Evolutionary conservation across 2,797 vertebrate genomes (phyloP).

Genomic region (Chrysocyon brachyurus): DNA sequence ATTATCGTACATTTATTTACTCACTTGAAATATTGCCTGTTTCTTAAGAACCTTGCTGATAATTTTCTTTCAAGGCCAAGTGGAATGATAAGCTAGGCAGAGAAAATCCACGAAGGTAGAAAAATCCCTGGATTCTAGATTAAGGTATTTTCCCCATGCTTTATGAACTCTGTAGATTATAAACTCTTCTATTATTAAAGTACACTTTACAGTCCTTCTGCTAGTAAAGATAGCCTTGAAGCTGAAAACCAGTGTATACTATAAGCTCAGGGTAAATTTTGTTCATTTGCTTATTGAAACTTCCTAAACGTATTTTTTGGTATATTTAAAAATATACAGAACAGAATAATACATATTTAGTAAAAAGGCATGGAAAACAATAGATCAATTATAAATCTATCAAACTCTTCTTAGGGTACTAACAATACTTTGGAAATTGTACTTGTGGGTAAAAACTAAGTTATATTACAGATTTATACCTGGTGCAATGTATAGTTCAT

Average conservation of each 20-base stretch:
- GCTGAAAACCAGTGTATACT: conserved; percentile 40
- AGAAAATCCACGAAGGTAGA: conserved; percentile 22
- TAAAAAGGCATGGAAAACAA: not conserved
- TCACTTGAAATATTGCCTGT: conserved; percentile 26
- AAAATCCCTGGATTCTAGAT: conserved; percentile 52
- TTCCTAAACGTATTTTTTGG: not conserved
- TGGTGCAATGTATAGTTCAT: not conserved
- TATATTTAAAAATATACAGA: not conserved
- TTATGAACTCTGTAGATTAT: conserved; percentile 39
- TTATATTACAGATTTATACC: not conserved
- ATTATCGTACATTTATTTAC: conserved; percentile 51
- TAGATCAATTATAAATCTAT: not conserved
- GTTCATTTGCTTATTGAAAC: conserved; percentile 12
- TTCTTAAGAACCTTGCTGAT: conserved; percentile 39
- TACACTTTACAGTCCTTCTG: conserved; percentile 43
- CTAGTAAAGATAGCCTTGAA: conserved; percentile 63
- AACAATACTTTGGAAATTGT: not conserved
- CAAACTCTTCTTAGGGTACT: not conserved
- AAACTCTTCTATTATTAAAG: not conserved
- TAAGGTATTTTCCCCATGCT: conserved; percentile 63
- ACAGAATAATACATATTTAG: not conserved
- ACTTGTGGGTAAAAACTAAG: not conserved
- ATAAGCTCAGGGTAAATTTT: not conserved
- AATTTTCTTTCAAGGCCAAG: conserved; percentile 58
- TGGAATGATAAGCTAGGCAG: conserved; percentile 15